Evolutionary conservation across 1,140 invertebrate species (phyloP), one percentile per base, ranked within the genome.

Genomic region (Danaus plexippus): DNA sequence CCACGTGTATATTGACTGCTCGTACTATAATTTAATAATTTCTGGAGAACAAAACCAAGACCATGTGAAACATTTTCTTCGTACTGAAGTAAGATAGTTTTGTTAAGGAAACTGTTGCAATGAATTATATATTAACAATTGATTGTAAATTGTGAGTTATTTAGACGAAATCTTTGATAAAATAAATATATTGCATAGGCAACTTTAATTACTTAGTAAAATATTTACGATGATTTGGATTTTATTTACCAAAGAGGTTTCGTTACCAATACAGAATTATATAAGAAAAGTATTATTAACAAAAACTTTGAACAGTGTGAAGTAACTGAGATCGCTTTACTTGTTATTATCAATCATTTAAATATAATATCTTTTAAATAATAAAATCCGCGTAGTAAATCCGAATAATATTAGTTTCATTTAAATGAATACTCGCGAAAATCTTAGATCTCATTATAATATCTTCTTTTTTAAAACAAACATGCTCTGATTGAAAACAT

Each of bases 141-240:
- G 45, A 54, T 46, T 18, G 44, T 32, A 54, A 54, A 54, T 47
- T 47, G 18, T 54, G 11, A 47, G 8, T 47, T 54, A 41, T 54
- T 54, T 54, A 54, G 45, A 15, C 44, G 45, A 54, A 47, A 32
- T 54, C 15, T 54, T 54, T 54, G 45, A 22, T 47, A 47, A 47
- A 47, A n/a, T 54, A n/a, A 47, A 32, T 47, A 54, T 54, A 11
- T 46, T 54, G n/a, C 47, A 54, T 54, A 47, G 40, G 11, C 44
- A 54, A 54, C 45, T 54, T 47, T 44, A 54, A 47, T 22, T 18
- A 43, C 9, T 43, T 22, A 43, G 43, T 43, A 52, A 52, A 43
- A 40, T 43, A 10, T 52, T 43, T 10, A 43, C 42, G 50, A 52
- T 52, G 50, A 10, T 13, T 22, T 22, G 18, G 6, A 22, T 43